These are phyloP conservation scores for Acanthosepion lycidas DNA, from an alignment of 2,888 invertebrate genomes.

Conservation along the genomic window DNA sequence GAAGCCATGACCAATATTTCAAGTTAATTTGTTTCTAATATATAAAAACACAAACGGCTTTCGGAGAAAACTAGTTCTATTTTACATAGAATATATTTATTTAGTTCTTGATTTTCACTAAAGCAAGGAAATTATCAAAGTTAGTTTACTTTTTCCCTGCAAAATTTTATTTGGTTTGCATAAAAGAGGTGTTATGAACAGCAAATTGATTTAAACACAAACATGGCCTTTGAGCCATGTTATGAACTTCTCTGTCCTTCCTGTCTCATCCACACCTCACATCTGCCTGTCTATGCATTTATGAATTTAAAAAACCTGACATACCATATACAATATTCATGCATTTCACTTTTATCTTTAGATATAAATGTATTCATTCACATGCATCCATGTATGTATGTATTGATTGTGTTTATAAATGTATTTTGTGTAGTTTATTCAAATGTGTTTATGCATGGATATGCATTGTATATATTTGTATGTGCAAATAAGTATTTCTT, in stretches of 20 bases:
- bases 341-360: not conserved
- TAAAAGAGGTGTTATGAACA: not conserved
- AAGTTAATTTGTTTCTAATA: too few relatives aligned
- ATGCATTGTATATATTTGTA: not conserved
- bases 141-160: not conserved
- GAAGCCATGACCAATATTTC: too few relatives aligned
- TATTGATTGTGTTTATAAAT: not conserved
- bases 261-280: not conserved
- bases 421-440: not conserved
- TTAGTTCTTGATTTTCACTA: not conserved
- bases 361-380: not conserved
- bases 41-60: too few relatives aligned
- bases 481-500: not conserved
- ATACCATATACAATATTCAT: constrained; percentile 33
- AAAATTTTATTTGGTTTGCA: not conserved
- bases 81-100: not conserved
- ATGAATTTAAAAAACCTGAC: not conserved
- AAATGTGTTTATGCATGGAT: not conserved
- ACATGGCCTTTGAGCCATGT: not conserved
- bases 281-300: not conserved
- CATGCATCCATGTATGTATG: not conserved
- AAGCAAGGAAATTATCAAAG: not conserved
- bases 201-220: constrained; percentile 33
- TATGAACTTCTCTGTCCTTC: not conserved
- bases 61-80: not conserved